Base-by-base conservation (phyloP, 2,113 vertebrate species). In the Chascanopsetta lugubris region DNA sequence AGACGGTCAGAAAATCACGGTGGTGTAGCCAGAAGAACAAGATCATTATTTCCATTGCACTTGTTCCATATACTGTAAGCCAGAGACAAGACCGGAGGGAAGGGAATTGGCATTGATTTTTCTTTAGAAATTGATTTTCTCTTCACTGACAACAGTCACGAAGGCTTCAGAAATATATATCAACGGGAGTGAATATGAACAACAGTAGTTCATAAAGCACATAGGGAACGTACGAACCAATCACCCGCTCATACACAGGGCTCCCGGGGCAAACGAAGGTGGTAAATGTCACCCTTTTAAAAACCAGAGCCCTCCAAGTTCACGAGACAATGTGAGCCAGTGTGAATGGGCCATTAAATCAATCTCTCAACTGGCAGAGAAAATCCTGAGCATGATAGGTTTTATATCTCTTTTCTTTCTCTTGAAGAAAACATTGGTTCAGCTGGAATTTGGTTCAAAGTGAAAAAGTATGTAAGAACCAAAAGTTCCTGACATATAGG, bases 41-140 rank as follows among this genome's bases (percentile, higher is more conserved):
- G 65, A 85, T 84, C 73, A 81, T 85, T 88, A 88, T 83, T 85
- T 87, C 79, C 75, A 85, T 83, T 66, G 77, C 85, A 84, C 84
- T 87, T 83, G 79, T 83, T 89, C 82, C 63, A 79, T 82, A 85
- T 67, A 85, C 68, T 84, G 71, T 76, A 81, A 82, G 82, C 58
- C 76, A 69, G 65, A 83, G 71, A 80, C 79, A 56, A 64, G 75
- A 51, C 69, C 67, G 55, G 62, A 85, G 80, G 79, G 75, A 77
- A 75, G 49, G 71, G 82, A 88, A 88, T 89, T 88, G 82, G 63
- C 84, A 88, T 89, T 85, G 87, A 89, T 89, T 88, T 88, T 84
- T 82, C 79, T 84, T 89, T 79, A 85, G 77, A 86, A 88, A 88
- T 85, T 60, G 86, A 90, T 87, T 86, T 89, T 77, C 59, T 85